Base-by-base conservation (phyloP, 2,888 invertebrate species). In the Neoascia interrupta region DNA sequence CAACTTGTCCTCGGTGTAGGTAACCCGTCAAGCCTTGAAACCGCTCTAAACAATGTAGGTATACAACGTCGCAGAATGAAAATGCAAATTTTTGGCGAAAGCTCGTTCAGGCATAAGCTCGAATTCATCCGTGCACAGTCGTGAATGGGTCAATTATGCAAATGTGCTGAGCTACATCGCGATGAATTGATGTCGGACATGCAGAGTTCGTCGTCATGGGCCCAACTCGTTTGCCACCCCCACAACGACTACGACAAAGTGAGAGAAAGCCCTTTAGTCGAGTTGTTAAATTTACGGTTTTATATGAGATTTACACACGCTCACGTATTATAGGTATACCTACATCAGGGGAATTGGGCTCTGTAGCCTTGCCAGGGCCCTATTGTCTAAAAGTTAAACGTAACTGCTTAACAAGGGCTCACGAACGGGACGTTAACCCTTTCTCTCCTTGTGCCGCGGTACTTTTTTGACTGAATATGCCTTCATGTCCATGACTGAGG, bases 101-200 rank as follows among this genome's bases (percentile, higher is more conserved):
- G 85, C 86, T 84, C 85, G 84, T 84, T 84, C 86, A 85, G 85
- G 85, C 85, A 86, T 85, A 85, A 86, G 86, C 85, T 84, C 85
- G 86, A 86, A 85, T 85, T 86, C 85, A 85, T 85, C 76, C 76
- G 72, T 76, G 76, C 76, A 76, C 76, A 76, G 76, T 85, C 85
- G 84, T 84, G 81, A 83, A 87, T 86, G 87, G 86, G 86, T 87
- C 86, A 87, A 87, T 86, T 87, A 87, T 86, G 86, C 85, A 86
- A 87, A 87, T 86, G 83, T 81, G 72, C 81, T 76, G 81, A 80
- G 66, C 60, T 72, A 76, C 63, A 76, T 70, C 60, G 72, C 76
- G 76, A 76, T 76, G 76, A 76, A 76, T 76, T 76, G 70, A 76
- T 85, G 85, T 84, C 84, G 82, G 86, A 81, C 84, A 72, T 85